Evolutionary conservation across 2,113 vertebrate species (phyloP).

Genomic region (Larimichthys crocea): DNA sequence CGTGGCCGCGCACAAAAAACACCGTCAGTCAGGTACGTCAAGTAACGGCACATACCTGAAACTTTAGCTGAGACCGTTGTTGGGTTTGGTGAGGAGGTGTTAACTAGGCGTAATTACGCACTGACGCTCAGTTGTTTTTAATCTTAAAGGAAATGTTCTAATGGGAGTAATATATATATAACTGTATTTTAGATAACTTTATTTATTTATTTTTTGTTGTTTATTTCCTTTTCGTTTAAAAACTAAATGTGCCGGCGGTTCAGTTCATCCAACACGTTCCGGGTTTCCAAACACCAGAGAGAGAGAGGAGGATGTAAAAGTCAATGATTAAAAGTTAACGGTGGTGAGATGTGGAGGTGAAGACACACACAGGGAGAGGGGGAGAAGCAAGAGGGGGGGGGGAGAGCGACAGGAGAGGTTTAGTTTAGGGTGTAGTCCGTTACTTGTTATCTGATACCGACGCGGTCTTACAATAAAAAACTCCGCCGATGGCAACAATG

Average conservation of each 20-base stretch:
- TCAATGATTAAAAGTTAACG: conserved; percentile 76
- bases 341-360: conserved; percentile 44
- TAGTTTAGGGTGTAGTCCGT: conserved; percentile 79
- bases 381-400: neutral
- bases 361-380: neutral
- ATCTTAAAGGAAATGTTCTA: rapidly evolving
- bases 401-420: conserved; percentile 1
- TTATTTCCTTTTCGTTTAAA: neutral
- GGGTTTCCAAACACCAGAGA: conserved; percentile 6
- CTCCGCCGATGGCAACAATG: conserved; percentile 74
- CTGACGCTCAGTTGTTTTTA: neutral
- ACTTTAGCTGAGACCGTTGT: conserved; percentile 55
- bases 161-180: neutral
- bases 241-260: neutral
- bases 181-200: too few species aligned
- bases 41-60: conserved; percentile 80
- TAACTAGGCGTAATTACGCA: conserved; percentile 40
- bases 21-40: conserved; percentile 75
- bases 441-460: conserved; percentile 81
- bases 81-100: conserved; percentile 28
- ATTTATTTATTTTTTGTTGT: too few species aligned
- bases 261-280: conserved; percentile 17
- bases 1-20: too few species aligned
- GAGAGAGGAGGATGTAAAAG: conserved; percentile 59
- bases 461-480: conserved; percentile 74